These are phyloP conservation scores for Pristiophorus japonicus DNA, from an alignment of 2,113 vertebrate genomes.

Conservation along the genomic window DNA sequence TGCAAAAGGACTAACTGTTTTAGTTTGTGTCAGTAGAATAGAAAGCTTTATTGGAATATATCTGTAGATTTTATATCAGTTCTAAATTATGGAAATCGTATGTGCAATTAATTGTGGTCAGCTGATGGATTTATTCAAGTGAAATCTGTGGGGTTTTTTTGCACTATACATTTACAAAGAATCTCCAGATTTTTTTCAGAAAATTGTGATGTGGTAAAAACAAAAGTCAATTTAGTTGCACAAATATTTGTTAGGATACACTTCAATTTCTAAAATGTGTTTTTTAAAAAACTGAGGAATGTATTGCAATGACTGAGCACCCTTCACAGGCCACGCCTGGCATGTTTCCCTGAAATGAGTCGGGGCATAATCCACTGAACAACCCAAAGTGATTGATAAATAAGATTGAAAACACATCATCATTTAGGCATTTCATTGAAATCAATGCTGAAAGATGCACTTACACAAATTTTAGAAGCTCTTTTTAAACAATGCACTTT, in stretches of 20 bases:
- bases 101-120: background rate
- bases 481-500: too few species aligned
- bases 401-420: background rate
- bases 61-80: background rate
- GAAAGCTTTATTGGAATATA: background rate
- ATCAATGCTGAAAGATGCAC: background rate
- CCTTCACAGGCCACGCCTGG: background rate
- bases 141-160: background rate
- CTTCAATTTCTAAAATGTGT: background rate
- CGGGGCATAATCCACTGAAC: background rate
- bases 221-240: background rate
- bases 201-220: background rate
- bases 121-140: background rate
- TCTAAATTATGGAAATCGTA: conserved; percentile 17
- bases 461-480: too few species aligned
- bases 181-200: background rate
- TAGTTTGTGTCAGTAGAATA: background rate
- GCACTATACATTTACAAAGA: background rate
- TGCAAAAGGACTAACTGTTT: background rate
- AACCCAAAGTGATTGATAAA: background rate
- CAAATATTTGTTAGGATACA: background rate
- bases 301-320: background rate
- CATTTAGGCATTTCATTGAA: background rate
- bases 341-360: background rate
- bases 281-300: conserved; percentile 22